phyloP scores from a whole-genome alignment of 2,113 vertebrate genomes.

The Mormyrus iriodes region DNA sequence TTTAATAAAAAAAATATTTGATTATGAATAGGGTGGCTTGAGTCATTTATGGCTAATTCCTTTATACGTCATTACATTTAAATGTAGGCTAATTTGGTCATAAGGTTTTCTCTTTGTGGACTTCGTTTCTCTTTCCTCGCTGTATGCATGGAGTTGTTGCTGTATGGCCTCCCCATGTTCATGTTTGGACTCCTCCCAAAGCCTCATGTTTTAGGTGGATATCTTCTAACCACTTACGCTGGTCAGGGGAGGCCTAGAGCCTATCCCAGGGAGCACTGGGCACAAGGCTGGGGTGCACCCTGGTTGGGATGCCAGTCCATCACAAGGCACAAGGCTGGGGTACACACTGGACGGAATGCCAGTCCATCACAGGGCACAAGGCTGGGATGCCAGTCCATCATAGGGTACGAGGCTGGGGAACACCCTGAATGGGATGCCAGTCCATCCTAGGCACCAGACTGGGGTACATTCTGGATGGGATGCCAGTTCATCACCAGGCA shows the following conservation, averaged over 20 bases:
- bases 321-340: too few relatives aligned
- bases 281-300: background rate
- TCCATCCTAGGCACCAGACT: too few relatives aligned
- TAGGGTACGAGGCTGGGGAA: background rate
- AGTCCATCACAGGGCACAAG: too few relatives aligned
- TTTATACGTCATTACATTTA: background rate
- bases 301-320: background rate
- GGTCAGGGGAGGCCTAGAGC: background rate
- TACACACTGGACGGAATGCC: too few relatives aligned
- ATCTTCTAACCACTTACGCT: background rate
- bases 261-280: background rate
- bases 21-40: background rate
- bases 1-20: background rate
- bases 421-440: background rate
- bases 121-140: background rate
- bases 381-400: too few relatives aligned
- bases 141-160: background rate
- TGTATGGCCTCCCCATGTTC: background rate
- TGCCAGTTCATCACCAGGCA: too few relatives aligned
- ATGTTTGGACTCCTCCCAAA: background rate
- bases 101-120: background rate
- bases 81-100: background rate
- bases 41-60: background rate
- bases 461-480: too few relatives aligned
- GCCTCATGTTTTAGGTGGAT: background rate